A percentile compares a stretch with the other conserved stretches of the same genome.
Conservation (phyloP, 2,113 vertebrate species). For the Columba janthina region DNA sequence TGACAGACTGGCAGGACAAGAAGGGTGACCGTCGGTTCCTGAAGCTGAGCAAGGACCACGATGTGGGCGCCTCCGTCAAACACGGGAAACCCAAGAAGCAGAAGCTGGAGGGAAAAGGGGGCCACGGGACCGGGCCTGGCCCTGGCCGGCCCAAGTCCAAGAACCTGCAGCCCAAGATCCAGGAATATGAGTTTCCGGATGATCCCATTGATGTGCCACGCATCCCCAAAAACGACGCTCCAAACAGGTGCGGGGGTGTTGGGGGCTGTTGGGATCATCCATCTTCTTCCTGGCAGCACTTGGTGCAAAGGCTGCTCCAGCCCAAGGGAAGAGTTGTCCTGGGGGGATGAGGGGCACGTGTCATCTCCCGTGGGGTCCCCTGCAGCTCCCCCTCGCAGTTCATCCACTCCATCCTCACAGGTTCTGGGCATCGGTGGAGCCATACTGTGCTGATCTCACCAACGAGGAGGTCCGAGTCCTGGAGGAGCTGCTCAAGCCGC, state of each 20-base stretch:
- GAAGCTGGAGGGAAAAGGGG: constrained; percentile 91
- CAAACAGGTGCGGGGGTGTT: constrained; percentile 84
- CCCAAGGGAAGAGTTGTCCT: rapidly evolving
- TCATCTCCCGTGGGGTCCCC: rapidly evolving
- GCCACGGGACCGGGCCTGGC: constrained; percentile 89
- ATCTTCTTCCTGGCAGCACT: background rate
- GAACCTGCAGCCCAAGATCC: constrained; percentile 93
- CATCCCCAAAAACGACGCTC: constrained; percentile 97
- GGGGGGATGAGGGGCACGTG: too few relatives aligned
- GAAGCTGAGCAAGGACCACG: constrained; percentile 92
- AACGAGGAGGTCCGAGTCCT: constrained; percentile 92
- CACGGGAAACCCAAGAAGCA: constrained; percentile 96
- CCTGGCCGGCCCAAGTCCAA: constrained; percentile 95
- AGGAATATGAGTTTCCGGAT: constrained; percentile 95
- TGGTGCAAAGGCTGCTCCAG: rapidly evolving
- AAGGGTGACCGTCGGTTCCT: constrained; percentile 94
- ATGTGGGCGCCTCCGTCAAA: constrained; percentile 87
- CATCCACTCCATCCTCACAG: constrained; percentile 20
- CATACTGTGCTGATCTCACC: constrained; percentile 96
- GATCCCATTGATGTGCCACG: constrained; percentile 94
- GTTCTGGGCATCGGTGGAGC: constrained; percentile 98
- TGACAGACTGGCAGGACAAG: constrained; percentile 99
- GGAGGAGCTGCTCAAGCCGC: constrained; percentile 93
- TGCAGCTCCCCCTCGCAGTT: background rate
- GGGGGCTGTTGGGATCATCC: rapidly evolving